Evolutionary conservation across 1,140 invertebrate species (phyloP), one percentile per base, ranked within the genome.

Genomic region (Zaprionus tsacasi): DNA sequence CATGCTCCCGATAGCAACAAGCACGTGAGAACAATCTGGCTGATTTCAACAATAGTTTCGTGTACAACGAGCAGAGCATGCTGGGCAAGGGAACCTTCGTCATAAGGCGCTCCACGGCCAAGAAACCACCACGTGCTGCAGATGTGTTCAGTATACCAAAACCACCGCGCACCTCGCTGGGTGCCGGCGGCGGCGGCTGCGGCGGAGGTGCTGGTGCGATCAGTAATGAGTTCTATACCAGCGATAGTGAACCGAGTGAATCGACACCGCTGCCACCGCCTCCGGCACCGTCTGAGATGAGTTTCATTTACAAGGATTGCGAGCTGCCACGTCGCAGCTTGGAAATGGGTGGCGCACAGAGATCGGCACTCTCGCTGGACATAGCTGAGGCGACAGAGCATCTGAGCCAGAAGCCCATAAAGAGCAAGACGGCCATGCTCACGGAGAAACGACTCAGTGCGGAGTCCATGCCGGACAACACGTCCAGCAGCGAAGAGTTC

Each of bases 71-170:
- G 11, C 65, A 79, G 30, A 91, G 78, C 35, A 92, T 92, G 91
- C 59, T 92, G 65, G 91, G 91, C 58, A 92, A 92, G 48, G 91
- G 91, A 7, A 92, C 91, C 17, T 92, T 92, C 52, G 69, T 92
- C 6, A 92, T 92, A 38, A 81, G 91, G 1, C 86, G 91, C 7
- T 77, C 86, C 27, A 80, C 81, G 15, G 81, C 78, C 70, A 90
- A 90, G 52, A 89, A 85, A 40, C 86, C 85, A 30, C 81, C 85
- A 3, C 81, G 86, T 60, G 86, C 78, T 50, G 65, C 76, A 13
- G 86, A 89, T 17, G 61, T 89, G 5, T 89, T 89, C 45, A 61
- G 71, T 36, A 81, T 90, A 72, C 78, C 78, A 13, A 88, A 88
- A 56, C 81, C 81, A 12, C 85, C 85, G 11, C 81, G 85, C 36